Base-by-base conservation (phyloP, 2,113 vertebrate species). In the Speoplatyrhinus poulsoni region DNA sequence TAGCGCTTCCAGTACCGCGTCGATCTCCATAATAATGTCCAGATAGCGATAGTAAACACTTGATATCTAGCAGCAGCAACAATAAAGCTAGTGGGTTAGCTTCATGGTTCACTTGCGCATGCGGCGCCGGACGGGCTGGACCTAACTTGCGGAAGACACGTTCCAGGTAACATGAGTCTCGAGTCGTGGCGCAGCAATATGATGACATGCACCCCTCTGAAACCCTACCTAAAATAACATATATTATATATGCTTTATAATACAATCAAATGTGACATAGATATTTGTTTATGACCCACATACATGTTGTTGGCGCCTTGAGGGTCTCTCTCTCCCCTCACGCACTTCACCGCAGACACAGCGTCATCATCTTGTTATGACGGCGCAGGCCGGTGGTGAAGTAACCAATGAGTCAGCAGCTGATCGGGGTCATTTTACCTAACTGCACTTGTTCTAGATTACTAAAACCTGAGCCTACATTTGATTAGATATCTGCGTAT, bases 1-100 rank as follows among this genome's bases (percentile, higher is more conserved):
- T 85, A 96, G 92, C 70, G 94, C 95, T 86, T 96, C 94, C 88
- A 94, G 86, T 76, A 97, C 88, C 81, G 94, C 89, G 89, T 95
- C 94, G 91, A 93, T 85, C 80, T 96, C 96, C 96, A 96, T 97
- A 84, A 85, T 92, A 88, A 88, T 87, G 80, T 82, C 73, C 84
- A 70, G 74, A 79, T 72, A 81, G 73, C 81, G 69, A 80, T 81
- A 87, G 87, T 79, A 87, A 89, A 88, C 71, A 84, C 80, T 90
- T 65, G 87, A 85, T 84, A 74, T 90, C 87, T 89, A 93, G 81
- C 86, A 82, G 83, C 89, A 89, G 87, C 88, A 70, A 46, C 66
- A 75, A 85, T 86, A 79, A 84, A 84, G 82, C 83, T 84, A 52
- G n/a, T 62, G 65, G 56, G 50, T 12, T 53, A 53, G 50, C n/a